Evolutionary conservation across 2,888 invertebrate genomes (phyloP).

Genomic region (Cheilosia pagana): DNA sequence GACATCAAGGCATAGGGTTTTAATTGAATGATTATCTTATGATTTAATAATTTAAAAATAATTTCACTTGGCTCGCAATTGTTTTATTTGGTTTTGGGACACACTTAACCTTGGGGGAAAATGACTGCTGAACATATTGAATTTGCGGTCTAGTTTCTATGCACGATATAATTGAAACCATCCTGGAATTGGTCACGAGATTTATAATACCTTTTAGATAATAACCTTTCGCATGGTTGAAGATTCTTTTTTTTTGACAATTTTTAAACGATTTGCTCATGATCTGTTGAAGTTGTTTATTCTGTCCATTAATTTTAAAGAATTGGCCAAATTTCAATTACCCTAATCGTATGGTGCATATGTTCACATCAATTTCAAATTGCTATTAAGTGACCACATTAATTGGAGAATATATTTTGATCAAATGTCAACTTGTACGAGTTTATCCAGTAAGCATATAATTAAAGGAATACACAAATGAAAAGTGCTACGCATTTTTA

Average conservation of each 20-base stretch:
- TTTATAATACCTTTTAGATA: not conserved
- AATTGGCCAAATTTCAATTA: not conserved
- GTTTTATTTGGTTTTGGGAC: constrained; percentile 7
- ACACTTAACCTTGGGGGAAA: constrained; percentile 32
- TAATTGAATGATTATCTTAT: constrained; percentile 68
- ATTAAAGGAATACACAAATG: too few species aligned
- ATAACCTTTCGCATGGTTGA: not conserved
- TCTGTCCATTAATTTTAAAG: not conserved
- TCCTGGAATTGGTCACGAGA: not conserved
- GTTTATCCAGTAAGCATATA: too few species aligned
- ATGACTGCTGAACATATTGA: not conserved
- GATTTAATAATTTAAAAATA: constrained; percentile 63
- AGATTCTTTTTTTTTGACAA: not conserved
- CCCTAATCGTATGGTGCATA: not conserved
- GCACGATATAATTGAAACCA: not conserved
- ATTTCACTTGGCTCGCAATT: constrained; percentile 39
- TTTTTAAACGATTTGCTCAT: too few species aligned
- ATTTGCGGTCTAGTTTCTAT: not conserved
- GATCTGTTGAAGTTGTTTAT: not conserved
- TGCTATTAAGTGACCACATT: too few species aligned
- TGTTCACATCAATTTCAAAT: not conserved
- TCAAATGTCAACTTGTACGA: too few species aligned
- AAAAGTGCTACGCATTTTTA: too few species aligned
- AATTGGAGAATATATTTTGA: too few species aligned
- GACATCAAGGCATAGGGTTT: constrained; percentile 13